phyloP scores from a whole-genome alignment of 2,888 invertebrate genomes.

The Cyclophora punctaria region DNA sequence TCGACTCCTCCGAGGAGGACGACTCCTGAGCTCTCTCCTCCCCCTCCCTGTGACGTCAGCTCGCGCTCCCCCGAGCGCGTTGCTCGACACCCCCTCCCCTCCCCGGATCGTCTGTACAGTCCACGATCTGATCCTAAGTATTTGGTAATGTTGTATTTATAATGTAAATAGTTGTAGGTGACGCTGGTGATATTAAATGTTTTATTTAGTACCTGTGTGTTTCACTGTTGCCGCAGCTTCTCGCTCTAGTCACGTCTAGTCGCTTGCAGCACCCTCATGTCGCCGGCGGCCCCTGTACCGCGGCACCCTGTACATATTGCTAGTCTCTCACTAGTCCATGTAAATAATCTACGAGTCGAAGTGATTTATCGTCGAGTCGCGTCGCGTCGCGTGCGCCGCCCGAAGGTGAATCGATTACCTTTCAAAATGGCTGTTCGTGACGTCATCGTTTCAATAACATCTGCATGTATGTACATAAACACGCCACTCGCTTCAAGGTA shows the following conservation, averaged over 20 bases:
- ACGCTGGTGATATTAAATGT: constrained; percentile 65
- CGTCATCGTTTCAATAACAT: not conserved
- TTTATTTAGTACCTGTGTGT: constrained; percentile 43
- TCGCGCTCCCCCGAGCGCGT: constrained; percentile 4
- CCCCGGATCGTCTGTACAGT: constrained; percentile 47
- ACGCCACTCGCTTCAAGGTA: too few species aligned
- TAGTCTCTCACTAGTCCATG: too few species aligned
- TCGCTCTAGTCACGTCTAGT: constrained; percentile 22
- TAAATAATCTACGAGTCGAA: too few species aligned
- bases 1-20: constrained; percentile 66
- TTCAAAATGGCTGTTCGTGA: constrained; percentile 5
- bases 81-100: not conserved
- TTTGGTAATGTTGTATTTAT: constrained; percentile 50
- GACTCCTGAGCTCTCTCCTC: constrained; percentile 44
- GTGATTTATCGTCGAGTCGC: not conserved
- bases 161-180: constrained; percentile 70
- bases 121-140: constrained; percentile 28
- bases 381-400: not conserved
- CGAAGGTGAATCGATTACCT: constrained; percentile 18
- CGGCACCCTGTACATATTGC: not conserved
- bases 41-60: constrained; percentile 5
- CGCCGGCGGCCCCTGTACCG: not conserved
- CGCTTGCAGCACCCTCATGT: constrained; percentile 8
- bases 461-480: too few species aligned
- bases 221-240: constrained; percentile 34